Evolutionary conservation across 2,797 vertebrate genomes (phyloP).

Genomic region (Sitta carolinensis): DNA sequence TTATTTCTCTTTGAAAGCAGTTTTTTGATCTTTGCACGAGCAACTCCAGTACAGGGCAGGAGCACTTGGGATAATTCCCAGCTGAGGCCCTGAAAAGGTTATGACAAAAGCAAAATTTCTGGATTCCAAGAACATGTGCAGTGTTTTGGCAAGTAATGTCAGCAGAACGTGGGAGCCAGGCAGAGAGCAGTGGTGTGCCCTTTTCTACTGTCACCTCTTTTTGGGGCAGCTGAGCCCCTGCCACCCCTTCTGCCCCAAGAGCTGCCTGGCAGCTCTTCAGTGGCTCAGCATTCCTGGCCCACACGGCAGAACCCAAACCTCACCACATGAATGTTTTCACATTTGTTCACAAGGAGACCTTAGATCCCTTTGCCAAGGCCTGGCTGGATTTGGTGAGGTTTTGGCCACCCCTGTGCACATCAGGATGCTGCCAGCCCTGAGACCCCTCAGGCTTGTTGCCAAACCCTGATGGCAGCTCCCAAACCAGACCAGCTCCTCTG

Average conservation of each 20-base stretch:
- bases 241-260: neutral
- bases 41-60: neutral
- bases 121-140: neutral
- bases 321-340: neutral
- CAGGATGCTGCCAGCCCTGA: neutral
- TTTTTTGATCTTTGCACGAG: neutral
- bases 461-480: neutral
- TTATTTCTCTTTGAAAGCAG: neutral
- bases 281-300: neutral
- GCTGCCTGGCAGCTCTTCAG: rapidly evolving
- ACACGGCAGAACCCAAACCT: neutral
- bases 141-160: neutral
- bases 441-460: neutral
- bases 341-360: neutral
- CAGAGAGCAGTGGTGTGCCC: neutral
- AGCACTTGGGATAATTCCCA: neutral
- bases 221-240: neutral
- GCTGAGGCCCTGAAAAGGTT: neutral
- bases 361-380: neutral
- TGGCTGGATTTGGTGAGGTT: neutral
- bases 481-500: neutral
- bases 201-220: neutral
- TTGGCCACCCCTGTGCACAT: neutral
- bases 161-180: neutral
- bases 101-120: neutral